Base-by-base conservation (phyloP, 2,797 vertebrate species). In the Dicrostonyx torquatus region DNA sequence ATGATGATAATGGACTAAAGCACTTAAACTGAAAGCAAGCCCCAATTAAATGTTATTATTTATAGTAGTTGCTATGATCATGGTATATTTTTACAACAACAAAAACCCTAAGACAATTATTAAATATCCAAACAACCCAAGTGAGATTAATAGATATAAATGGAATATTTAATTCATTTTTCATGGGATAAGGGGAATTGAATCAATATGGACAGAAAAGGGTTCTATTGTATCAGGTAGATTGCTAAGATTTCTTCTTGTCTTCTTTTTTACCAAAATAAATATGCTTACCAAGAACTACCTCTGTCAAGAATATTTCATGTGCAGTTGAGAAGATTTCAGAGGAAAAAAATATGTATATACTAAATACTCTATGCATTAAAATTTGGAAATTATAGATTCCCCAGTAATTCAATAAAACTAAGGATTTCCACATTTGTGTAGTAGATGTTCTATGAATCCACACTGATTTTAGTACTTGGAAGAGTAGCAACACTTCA, bases 271-370 rank as follows among this genome's bases (percentile, higher is more conserved):
- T 55, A 72, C 72, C 66, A 45, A 87, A 84, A 84, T n/a, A 66
- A 45, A 79, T 55, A 48, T 66, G 37, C 34, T 78, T 20, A 66
- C 6, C 29, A 84, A 79, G 77, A 91, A 73, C 34, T 72, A 64
- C 31, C 29, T 18, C 58, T 91, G 53, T 70, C 78, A 85, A 84
- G 64, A 88, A 58, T 91, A 91, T 84, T 78, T 87, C 53, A 7
- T 77, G 17, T 70, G 29, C 11, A 84, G 7, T 40, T 45, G 31
- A 53, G 82, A 95, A 50, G 15, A 78, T 45, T 53, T 55, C 11
- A 90, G 76, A 62, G 45, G n/a, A 72, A 88, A 91, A 91, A 34
- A 6, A 77, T 64, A 34, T 80, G 17, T 66, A 45, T 58, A 24
- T 5, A 53, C 50, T 76, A 83, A 60, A 70, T 29, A 55, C 31